Conservation (phyloP, 2,888 invertebrate genomes). For the Hedya salicella region DNA sequence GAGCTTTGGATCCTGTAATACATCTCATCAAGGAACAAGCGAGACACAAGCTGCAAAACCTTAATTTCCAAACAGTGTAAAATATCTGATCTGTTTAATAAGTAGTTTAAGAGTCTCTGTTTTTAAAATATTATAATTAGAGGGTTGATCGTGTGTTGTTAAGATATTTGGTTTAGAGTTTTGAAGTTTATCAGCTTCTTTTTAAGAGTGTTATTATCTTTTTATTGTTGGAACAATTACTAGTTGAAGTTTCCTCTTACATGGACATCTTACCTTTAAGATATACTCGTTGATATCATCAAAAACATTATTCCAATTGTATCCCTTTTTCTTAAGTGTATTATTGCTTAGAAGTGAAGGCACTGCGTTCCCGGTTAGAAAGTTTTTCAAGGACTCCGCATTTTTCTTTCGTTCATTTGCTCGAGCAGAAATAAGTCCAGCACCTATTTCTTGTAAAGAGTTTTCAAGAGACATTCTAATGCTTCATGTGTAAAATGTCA, state of each 20-base stretch:
- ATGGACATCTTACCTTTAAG: constrained; percentile 66
- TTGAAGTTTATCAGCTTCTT: no score
- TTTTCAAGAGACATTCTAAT: constrained; percentile 67
- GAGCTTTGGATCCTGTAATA: no score
- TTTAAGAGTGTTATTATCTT: no score
- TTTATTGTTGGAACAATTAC: no score
- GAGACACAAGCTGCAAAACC: no score
- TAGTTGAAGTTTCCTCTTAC: background rate
- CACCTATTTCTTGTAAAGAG: constrained; percentile 67
- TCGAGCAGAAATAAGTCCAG: constrained; percentile 68
- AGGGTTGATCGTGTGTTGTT: no score
- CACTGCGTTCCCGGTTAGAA: constrained; percentile 70
- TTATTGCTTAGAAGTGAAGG: constrained; percentile 70
- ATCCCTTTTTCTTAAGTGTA: constrained; percentile 64
- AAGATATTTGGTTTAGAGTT: no score
- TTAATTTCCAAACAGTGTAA: no score
- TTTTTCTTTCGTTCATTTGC: constrained; percentile 77
- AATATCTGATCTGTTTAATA: no score
- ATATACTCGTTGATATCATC: constrained; percentile 73
- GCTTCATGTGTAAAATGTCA: background rate
- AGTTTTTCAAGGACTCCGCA: constrained; percentile 73
- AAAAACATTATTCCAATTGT: constrained; percentile 77
- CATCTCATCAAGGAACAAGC: no score
- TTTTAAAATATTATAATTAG: no score
- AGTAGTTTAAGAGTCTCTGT: no score